Evolutionary conservation across 2,888 invertebrate species (phyloP).

Genomic region (Atethmia centrago): DNA sequence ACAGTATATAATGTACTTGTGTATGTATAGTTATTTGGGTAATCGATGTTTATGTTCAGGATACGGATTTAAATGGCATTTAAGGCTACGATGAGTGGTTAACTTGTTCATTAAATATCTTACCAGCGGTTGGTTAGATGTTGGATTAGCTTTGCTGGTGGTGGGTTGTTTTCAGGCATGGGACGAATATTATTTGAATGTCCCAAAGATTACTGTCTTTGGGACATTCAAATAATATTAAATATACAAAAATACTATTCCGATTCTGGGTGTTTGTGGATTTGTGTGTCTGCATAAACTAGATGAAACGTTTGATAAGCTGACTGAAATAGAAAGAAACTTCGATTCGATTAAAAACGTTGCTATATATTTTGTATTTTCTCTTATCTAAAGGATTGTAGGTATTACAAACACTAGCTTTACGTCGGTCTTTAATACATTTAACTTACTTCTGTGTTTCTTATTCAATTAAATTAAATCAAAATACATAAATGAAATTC

Average conservation of each 20-base stretch:
- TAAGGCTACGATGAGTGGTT: background rate
- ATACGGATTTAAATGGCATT: slow-evolving; percentile 34
- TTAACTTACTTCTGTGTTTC: too few species aligned
- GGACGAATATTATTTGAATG: too few species aligned
- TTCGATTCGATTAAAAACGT: background rate
- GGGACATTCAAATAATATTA: too few species aligned
- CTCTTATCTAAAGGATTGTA: background rate
- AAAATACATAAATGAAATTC: too few species aligned
- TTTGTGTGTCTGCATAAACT: too few species aligned
- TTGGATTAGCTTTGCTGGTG: background rate
- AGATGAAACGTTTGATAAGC: background rate
- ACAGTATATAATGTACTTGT: background rate
- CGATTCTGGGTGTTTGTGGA: background rate
- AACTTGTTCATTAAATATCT: background rate
- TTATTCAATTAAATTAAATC: too few species aligned
- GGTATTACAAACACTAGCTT: background rate
- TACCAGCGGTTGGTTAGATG: background rate
- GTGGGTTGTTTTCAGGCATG: background rate
- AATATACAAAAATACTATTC: too few species aligned
- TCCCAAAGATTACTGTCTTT: background rate
- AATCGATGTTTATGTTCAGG: slow-evolving; percentile 12
- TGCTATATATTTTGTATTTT: background rate
- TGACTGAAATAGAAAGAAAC: background rate
- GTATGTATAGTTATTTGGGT: slow-evolving; percentile 34
- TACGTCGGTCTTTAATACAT: too few species aligned